Conservation (phyloP, 2,113 vertebrate species). For the Chionomys nivalis region DNA sequence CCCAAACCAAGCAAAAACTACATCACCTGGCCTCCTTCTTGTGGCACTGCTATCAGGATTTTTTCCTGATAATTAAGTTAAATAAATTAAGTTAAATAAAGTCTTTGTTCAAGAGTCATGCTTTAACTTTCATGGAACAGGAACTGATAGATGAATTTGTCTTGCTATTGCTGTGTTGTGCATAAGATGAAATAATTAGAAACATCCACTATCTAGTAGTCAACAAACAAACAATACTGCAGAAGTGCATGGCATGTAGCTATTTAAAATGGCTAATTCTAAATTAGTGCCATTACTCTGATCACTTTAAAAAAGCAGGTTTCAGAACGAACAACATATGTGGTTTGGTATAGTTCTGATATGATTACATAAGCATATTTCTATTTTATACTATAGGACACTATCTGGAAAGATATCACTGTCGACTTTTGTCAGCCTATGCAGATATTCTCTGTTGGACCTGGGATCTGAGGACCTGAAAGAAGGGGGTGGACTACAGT, state of each 20-base stretch:
- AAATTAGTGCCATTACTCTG: not conserved
- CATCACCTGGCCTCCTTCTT: not conserved
- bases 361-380: not conserved
- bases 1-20: not conserved
- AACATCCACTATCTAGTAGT: not conserved
- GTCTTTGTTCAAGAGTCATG: not conserved
- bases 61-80: no score
- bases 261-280: not conserved
- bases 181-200: not conserved
- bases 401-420: not conserved
- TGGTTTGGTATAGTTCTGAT: not conserved
- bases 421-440: not conserved
- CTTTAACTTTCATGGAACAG: not conserved
- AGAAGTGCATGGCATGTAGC: not conserved
- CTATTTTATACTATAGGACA: not conserved
- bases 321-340: not conserved
- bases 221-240: not conserved
- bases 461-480: not conserved
- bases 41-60: not conserved
- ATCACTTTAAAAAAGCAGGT: not conserved
- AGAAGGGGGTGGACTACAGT: not conserved
- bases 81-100: not conserved
- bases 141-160: not conserved
- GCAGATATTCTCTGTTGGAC: not conserved
- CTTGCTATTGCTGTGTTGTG: not conserved